Percentiles rank a stretch among this genome's conserved stretches.
phyloP scores from a whole-genome alignment of 2,888 invertebrate species.

The Scaptomyza flava region DNA sequence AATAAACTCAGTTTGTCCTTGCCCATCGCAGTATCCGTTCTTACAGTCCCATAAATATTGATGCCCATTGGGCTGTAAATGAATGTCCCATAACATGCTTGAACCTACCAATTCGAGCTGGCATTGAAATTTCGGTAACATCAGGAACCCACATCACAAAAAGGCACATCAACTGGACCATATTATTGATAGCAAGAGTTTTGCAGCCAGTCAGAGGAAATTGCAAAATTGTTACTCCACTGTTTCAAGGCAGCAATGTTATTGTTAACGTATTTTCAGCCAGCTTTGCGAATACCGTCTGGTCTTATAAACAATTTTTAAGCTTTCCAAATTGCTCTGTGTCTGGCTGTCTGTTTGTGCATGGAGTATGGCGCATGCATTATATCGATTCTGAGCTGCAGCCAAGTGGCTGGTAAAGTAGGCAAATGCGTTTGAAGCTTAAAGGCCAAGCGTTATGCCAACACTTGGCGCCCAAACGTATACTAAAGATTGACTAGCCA shows the following conservation, averaged over 20 bases:
- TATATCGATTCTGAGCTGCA: slow-evolving; percentile 53
- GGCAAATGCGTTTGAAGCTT: slow-evolving; percentile 22
- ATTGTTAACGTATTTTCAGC: slow-evolving; percentile 2
- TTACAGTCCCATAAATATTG: slow-evolving; percentile 53
- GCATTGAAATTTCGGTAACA: slow-evolving; percentile 13
- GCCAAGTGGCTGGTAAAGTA: slow-evolving; percentile 34
- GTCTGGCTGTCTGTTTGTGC: slow-evolving; percentile 9
- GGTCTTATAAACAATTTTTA: slow-evolving; percentile 4
- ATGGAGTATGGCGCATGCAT: not conserved
- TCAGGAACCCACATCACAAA: not conserved
- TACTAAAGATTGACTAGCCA: slow-evolving; percentile 13
- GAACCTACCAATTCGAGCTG: not conserved
- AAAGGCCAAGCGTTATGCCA: slow-evolving; percentile 27
- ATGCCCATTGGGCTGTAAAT: slow-evolving; percentile 48
- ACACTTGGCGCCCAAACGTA: slow-evolving; percentile 17
- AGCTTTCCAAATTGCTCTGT: slow-evolving; percentile 1
- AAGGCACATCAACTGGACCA: slow-evolving; percentile 7
- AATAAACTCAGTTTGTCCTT: slow-evolving; percentile 25
- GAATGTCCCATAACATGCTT: slow-evolving; percentile 25
- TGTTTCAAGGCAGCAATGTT: slow-evolving; percentile 13
- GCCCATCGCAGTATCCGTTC: slow-evolving; percentile 15
- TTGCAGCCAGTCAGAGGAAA: not conserved
- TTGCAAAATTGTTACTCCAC: not conserved
- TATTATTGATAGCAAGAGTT: slow-evolving; percentile 17
- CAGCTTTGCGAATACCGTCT: not conserved